A percentile compares a stretch with the other conserved stretches of the same genome.
These are phyloP conservation scores for Esox lucius DNA, from an alignment of 2,797 vertebrate species.

Conservation along the genomic window DNA sequence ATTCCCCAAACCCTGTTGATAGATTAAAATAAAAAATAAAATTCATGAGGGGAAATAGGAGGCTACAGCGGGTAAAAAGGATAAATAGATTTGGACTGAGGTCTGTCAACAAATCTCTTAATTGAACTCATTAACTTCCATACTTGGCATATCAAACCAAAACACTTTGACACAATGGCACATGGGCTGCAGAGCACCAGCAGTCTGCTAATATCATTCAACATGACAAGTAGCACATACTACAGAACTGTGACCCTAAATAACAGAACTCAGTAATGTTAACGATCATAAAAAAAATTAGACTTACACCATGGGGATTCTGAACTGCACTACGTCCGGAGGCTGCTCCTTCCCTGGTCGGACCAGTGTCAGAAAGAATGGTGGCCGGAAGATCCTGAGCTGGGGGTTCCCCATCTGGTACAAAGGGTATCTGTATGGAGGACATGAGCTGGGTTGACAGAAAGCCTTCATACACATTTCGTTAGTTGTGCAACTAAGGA, in stretches of 20 bases:
- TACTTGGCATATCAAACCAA: too few relatives aligned
- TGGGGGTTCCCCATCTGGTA: slow-evolving; percentile 93
- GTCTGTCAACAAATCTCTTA: background rate
- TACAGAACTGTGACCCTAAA: background rate
- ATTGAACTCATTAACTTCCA: background rate
- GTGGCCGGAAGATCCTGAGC: slow-evolving; percentile 89
- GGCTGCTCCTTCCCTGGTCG: slow-evolving; percentile 88
- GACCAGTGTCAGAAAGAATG: slow-evolving; percentile 87
- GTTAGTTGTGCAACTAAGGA: too few relatives aligned
- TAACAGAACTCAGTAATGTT: background rate
- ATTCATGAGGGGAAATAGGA: background rate
- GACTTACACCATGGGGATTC: slow-evolving; percentile 93
- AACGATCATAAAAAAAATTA: background rate
- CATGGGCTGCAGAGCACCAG: too few relatives aligned
- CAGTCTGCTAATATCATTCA: background rate
- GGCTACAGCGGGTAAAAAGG: background rate
- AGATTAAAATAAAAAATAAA: background rate
- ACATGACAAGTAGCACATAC: background rate
- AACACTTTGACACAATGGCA: too few relatives aligned
- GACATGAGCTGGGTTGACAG: background rate
- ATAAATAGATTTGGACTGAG: background rate
- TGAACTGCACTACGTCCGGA: slow-evolving; percentile 90
- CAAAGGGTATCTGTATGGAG: slow-evolving; percentile 81
- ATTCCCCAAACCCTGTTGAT: background rate
- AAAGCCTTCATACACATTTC: background rate